Percentiles rank a stretch among this genome's conserved stretches.
Evolutionary conservation across 2,888 invertebrate species (phyloP).

Genomic region (Protophormia terraenovae): DNA sequence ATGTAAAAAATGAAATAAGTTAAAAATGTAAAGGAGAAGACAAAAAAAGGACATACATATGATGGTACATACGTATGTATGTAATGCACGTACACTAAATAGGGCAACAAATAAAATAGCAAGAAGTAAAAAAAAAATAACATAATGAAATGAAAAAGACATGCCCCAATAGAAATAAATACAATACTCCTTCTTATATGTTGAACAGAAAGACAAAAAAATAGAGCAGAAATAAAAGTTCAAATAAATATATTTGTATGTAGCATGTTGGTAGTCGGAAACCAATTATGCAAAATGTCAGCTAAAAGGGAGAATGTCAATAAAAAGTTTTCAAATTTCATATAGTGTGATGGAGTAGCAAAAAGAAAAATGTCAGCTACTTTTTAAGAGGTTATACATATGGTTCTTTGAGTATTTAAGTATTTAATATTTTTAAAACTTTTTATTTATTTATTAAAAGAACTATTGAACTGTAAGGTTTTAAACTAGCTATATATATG

Average conservation of each 20-base stretch:
- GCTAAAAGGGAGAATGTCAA: background rate
- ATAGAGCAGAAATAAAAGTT: background rate
- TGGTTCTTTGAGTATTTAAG: no score
- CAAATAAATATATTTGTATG: background rate
- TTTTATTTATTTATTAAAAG: background rate
- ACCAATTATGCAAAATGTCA: slow-evolving; percentile 29
- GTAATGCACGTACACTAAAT: slow-evolving; percentile 8
- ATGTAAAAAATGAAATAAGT: background rate
- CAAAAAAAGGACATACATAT: background rate
- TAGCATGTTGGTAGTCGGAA: slow-evolving; percentile 2
- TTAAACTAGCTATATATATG: no score
- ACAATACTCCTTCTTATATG: background rate
- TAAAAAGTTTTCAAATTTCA: background rate
- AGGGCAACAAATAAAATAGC: slow-evolving; percentile 37
- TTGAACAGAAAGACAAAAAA: background rate
- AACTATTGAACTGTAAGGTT: background rate
- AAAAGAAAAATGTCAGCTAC: no score
- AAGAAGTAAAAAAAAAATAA: background rate
- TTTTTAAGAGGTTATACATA: no score
- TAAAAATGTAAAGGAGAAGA: background rate
- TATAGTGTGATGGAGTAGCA: background rate
- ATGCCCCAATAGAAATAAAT: background rate
- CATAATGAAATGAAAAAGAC: background rate
- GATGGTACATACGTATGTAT: background rate
- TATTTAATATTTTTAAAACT: background rate